Percentiles rank a stretch among this genome's conserved stretches.
phyloP scores from a whole-genome alignment of 2,797 vertebrate genomes.

The Hipposideros larvatus region DNA sequence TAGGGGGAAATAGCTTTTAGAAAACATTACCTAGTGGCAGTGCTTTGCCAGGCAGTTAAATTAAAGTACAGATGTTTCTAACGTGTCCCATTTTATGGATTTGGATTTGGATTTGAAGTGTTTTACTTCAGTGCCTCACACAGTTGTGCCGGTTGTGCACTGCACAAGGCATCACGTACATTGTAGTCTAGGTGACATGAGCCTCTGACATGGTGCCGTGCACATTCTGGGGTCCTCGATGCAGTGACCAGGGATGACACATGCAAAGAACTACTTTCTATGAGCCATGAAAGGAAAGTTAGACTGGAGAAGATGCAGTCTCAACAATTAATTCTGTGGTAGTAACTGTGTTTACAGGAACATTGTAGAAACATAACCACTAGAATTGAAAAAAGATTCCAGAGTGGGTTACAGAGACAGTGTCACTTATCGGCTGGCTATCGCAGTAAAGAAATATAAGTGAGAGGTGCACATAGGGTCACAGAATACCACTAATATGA shows the following conservation, averaged over 20 bases:
- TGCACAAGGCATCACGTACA: neutral
- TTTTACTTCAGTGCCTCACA: neutral
- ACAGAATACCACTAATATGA: accelerated
- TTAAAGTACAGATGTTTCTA: neutral
- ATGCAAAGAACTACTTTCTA: neutral
- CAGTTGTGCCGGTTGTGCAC: neutral
- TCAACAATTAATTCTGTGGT: neutral
- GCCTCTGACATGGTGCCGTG: neutral
- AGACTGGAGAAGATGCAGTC: neutral
- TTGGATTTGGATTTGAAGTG: neutral
- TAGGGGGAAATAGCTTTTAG: neutral
- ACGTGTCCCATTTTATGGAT: neutral
- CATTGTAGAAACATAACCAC: neutral
- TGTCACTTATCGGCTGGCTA: neutral
- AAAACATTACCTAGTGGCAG: accelerated
- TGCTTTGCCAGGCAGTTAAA: neutral
- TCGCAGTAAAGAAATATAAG: neutral
- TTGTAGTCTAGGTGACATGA: neutral
- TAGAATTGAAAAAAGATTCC: neutral
- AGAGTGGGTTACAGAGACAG: neutral
- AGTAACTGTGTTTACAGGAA: neutral
- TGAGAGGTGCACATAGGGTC: accelerated
- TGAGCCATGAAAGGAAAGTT: neutral
- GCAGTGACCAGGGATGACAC: neutral
- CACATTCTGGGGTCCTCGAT: neutral